Conservation (phyloP, 2,797 vertebrate species). For the Pseudopleuronectes americanus region DNA sequence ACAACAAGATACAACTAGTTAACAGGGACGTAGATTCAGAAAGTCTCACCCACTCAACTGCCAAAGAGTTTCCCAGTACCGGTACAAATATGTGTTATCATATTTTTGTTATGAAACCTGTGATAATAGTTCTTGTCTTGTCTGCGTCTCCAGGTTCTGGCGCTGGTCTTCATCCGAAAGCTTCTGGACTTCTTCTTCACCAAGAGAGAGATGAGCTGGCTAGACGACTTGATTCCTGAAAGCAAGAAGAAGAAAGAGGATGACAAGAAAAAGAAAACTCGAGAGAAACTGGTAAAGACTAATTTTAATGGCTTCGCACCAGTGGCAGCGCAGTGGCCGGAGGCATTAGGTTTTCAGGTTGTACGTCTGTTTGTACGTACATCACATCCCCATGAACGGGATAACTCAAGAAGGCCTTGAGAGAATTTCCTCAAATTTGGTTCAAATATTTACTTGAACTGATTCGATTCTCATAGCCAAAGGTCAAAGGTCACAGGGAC, state of each 20-base stretch:
- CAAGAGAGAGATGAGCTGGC: slow-evolving; percentile 94
- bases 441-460: no score
- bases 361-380: no score
- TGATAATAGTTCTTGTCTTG: not conserved
- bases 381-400: no score
- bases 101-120: not conserved
- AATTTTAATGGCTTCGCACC: no score
- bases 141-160: slow-evolving; percentile 86
- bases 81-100: not conserved
- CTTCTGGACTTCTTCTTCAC: slow-evolving; percentile 94
- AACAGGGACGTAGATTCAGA: not conserved
- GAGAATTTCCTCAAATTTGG: no score
- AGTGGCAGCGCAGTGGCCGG: no score
- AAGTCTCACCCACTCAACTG: not conserved
- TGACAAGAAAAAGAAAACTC: slow-evolving; percentile 90
- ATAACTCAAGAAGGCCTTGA: no score
- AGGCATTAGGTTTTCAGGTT: no score
- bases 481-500: no score
- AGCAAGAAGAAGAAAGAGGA: slow-evolving; percentile 98
- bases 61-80: no score
- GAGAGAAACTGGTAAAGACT: slow-evolving; percentile 70
- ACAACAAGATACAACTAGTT: no score
- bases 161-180: slow-evolving; percentile 93
- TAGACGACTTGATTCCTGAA: slow-evolving; percentile 96
- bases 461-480: no score